Evolutionary conservation across 1,140 invertebrate species (phyloP), one percentile per base, ranked within the genome.

Genomic region (Meteorus sp.): DNA sequence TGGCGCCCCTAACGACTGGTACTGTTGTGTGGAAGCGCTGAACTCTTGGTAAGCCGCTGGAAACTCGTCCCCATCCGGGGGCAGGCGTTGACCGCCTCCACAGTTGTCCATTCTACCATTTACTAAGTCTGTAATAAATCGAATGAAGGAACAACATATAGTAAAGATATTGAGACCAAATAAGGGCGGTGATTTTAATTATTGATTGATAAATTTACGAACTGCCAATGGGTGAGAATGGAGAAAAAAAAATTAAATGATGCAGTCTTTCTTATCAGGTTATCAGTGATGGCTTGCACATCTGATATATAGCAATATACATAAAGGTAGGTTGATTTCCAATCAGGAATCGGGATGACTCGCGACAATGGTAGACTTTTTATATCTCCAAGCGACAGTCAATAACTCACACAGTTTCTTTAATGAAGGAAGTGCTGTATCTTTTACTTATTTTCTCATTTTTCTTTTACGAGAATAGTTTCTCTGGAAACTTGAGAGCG

Each of bases 11-110:
- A 66, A 61, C 60, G 60, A 67, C 60, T 72, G 67, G 56, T 72
- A 73, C 54, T 73, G 69, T 43, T 67, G 68, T 56, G 54, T 37
- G 41, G 56, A 56, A 5, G 44, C 45, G 13, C 57, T 67, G 56
- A 80, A 86, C 74, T 91, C 89, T 60, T 87, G 81, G 57, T 86
- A 88, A 65, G 88, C 88, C 22, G 87, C 81, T 55, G 90, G 91
- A 78, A 92, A 93, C 73, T 94, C 92, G 72, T 93, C 89, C 64
- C 92, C 92, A 77, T 94, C 92, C 44, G 92, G 91, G 59, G 92
- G 92, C 68, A 92, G 84, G 62, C 92, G 84, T 22, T 76, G 75
- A 58, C 73, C 76, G 66, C 71, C 75, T 65, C 70, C 74, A 60
- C 72, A 74, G 59, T 72, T 76, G 54, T 78, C 76, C 76, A 78